Conservation (phyloP, 2,888 invertebrate species). For the Lottia gigantea region DNA sequence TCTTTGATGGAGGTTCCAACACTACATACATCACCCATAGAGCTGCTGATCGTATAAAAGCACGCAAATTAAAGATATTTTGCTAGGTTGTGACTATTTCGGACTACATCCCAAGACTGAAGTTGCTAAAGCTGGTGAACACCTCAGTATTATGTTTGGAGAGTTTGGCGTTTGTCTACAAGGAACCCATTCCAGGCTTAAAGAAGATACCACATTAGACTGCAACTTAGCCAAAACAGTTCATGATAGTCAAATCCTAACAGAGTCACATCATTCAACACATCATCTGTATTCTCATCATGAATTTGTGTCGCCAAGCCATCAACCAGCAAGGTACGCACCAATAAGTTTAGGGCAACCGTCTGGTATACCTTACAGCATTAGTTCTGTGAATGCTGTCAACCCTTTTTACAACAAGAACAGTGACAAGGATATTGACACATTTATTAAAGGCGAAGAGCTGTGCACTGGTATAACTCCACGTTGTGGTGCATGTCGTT, state of each 20-base stretch:
- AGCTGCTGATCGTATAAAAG: slow-evolving; percentile 11
- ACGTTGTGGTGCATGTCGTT: slow-evolving; percentile 17
- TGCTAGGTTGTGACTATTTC: slow-evolving; percentile 16
- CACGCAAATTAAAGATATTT: slow-evolving; percentile 11
- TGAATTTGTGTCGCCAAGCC: not conserved
- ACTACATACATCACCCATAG: slow-evolving; percentile 13
- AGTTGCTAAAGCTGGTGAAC: slow-evolving; percentile 6
- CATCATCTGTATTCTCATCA: not conserved
- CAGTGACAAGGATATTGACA: too few species aligned
- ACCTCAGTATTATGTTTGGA: slow-evolving; percentile 15
- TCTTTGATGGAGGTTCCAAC: slow-evolving; percentile 18
- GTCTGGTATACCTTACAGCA: not conserved
- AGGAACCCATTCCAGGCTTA: slow-evolving; percentile 12
- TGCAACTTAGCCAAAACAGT: slow-evolving; percentile 12
- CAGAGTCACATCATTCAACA: not conserved
- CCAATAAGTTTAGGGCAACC: not conserved
- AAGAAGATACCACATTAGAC: slow-evolving; percentile 16
- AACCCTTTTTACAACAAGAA: not conserved
- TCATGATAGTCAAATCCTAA: not conserved
- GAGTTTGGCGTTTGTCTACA: slow-evolving; percentile 7
- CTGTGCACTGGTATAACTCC: slow-evolving; percentile 15
- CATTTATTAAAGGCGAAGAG: slow-evolving; percentile 18
- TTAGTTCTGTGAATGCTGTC: too few species aligned
- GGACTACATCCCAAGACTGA: slow-evolving; percentile 15
- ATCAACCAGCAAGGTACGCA: not conserved